phyloP scores from a whole-genome alignment of 2,113 vertebrate genomes.

The Atractosteus spatula region DNA sequence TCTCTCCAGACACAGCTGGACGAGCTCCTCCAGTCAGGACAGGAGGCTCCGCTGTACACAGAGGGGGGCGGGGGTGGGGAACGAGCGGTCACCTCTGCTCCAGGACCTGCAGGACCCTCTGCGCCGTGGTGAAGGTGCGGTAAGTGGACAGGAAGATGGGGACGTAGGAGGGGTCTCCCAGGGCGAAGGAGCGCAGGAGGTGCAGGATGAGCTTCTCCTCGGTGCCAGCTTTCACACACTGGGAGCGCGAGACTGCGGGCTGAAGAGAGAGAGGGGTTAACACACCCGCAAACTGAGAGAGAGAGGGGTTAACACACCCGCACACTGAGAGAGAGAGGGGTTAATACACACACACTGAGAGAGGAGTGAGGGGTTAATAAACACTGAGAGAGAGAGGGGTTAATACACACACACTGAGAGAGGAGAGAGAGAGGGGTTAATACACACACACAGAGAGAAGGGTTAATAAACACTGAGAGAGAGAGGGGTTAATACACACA shows the following conservation, averaged over 20 bases:
- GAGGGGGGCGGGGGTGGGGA: no score
- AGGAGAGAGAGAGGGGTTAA: no score
- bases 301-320: background rate
- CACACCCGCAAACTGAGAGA: background rate
- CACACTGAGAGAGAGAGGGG: background rate
- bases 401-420: no score
- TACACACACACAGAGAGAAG: no score
- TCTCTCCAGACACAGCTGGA: no score
- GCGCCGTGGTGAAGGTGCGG: slow-evolving; percentile 72
- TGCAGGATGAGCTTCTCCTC: slow-evolving; percentile 78
- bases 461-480: no score
- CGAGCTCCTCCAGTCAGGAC: no score
- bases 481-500: no score
- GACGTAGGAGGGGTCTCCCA: slow-evolving; percentile 73
- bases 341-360: background rate
- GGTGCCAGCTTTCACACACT: slow-evolving; percentile 76
- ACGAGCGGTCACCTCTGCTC: slow-evolving; percentile 73
- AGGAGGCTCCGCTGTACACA: no score
- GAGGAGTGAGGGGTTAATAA: no score
- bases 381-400: no score
- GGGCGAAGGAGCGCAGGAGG: slow-evolving; percentile 70
- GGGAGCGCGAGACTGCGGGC: slow-evolving; percentile 45
- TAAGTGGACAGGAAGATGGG: slow-evolving; percentile 84
- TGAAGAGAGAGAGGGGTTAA: slow-evolving; percentile 23
- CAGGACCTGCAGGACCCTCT: slow-evolving; percentile 71